Conservation (phyloP, 1,140 invertebrate genomes). For the Bombyx mandarina region DNA sequence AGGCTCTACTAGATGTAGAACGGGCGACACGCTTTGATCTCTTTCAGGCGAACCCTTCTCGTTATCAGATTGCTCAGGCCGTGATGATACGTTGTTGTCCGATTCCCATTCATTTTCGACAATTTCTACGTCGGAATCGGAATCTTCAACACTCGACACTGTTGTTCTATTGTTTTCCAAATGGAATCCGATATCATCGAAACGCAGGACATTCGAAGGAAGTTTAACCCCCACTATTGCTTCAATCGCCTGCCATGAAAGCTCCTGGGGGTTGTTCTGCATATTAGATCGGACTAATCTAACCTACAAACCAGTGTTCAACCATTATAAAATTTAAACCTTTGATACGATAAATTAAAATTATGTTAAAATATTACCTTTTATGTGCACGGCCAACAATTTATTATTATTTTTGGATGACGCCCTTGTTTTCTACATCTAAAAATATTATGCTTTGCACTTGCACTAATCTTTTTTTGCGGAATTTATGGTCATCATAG, state of each 20-base stretch:
- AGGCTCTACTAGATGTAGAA: slow-evolving; percentile 56
- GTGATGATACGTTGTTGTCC: slow-evolving; percentile 60
- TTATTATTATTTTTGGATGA: slow-evolving; percentile 58
- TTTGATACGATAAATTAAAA: slow-evolving; percentile 21
- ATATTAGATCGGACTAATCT: slow-evolving; percentile 71
- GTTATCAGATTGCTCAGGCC: slow-evolving; percentile 59
- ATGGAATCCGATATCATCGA: slow-evolving; percentile 69
- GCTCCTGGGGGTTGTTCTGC: slow-evolving; percentile 71
- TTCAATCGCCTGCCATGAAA: slow-evolving; percentile 72
- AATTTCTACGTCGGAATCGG: slow-evolving; percentile 70
- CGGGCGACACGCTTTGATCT: slow-evolving; percentile 53
- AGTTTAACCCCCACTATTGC: slow-evolving; percentile 71
- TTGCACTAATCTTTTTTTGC: slow-evolving; percentile 28
- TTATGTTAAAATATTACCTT: slow-evolving; percentile 54
- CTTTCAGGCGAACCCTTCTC: slow-evolving; percentile 55
- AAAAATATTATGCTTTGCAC: slow-evolving; percentile 71
- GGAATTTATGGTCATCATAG: slow-evolving; percentile 28
- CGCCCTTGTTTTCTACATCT: slow-evolving; percentile 69
- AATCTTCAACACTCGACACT: slow-evolving; percentile 56
- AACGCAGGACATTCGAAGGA: slow-evolving; percentile 66
- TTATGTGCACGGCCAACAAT: slow-evolving; percentile 42
- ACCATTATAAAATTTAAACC: slow-evolving; percentile 42
- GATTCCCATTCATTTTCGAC: slow-evolving; percentile 68
- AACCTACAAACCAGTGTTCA: slow-evolving; percentile 69
- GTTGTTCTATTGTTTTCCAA: slow-evolving; percentile 49